These are phyloP conservation scores for Teleiodes luculella DNA, from an alignment of 2,888 invertebrate species.

Conservation along the genomic window DNA sequence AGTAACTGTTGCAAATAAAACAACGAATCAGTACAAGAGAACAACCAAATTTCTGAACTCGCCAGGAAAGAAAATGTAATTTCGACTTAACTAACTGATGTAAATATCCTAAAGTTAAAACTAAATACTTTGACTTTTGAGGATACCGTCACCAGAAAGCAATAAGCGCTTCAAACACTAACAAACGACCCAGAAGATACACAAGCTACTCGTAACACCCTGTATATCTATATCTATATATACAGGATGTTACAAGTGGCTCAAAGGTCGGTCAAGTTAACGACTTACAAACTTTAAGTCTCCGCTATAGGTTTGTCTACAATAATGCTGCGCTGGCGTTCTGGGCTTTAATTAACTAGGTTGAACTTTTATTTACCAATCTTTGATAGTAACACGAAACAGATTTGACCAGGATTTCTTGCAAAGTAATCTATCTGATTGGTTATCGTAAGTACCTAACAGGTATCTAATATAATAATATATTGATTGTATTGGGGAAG, in stretches of 20 bases:
- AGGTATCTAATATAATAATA: too few species aligned
- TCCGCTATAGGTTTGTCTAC: slow-evolving; percentile 15
- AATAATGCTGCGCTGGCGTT: slow-evolving; percentile 5
- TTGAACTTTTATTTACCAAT: not conserved
- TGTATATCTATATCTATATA: too few species aligned
- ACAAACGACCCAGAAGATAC: not conserved
- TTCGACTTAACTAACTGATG: too few species aligned
- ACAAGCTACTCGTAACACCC: not conserved
- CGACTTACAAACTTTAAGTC: slow-evolving; percentile 42
- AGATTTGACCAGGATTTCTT: not conserved
- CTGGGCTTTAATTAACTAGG: slow-evolving; percentile 3
- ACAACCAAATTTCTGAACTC: too few species aligned
- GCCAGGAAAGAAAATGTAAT: too few species aligned
- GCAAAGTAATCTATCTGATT: too few species aligned
- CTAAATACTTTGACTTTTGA: too few species aligned
- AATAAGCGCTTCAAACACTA: not conserved
- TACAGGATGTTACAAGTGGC: not conserved
- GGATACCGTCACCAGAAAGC: not conserved
- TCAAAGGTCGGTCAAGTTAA: slow-evolving; percentile 41
- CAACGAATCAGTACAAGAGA: too few species aligned
- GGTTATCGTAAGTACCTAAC: too few species aligned
- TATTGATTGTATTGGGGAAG: too few species aligned
- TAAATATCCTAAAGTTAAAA: too few species aligned
- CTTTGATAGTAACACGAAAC: not conserved
- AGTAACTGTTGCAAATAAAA: too few species aligned